phyloP scores from a whole-genome alignment of 2,888 invertebrate genomes.

The Endomychus coccineus region DNA sequence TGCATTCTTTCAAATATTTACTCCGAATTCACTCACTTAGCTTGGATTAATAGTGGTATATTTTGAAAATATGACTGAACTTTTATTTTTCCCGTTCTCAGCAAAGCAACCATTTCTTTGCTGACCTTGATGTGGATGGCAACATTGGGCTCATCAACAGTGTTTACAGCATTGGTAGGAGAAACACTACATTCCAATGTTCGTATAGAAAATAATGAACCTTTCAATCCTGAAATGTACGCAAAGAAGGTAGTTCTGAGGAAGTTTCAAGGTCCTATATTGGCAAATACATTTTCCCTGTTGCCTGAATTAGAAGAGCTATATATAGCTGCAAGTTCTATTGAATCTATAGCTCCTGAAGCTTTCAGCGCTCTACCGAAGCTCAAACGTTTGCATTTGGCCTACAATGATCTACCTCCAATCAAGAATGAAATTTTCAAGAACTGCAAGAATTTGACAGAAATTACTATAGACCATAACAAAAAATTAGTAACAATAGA shows the following conservation, averaged over 20 bases:
- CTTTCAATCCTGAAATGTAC: constrained; percentile 14
- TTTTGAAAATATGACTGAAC: no score
- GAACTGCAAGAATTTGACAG: constrained; percentile 8
- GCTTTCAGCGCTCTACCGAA: constrained; percentile 7
- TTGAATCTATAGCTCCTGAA: constrained; percentile 2
- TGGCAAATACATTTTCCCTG: constrained; percentile 6
- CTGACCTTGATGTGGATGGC: no score
- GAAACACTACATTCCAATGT: constrained; percentile 12
- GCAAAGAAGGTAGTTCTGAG: constrained; percentile 12
- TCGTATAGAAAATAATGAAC: not conserved
- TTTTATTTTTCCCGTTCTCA: no score
- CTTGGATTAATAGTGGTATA: no score
- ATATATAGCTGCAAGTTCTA: constrained; percentile 10
- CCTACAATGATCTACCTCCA: constrained; percentile 10
- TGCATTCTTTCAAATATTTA: no score
- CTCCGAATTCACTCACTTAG: no score
- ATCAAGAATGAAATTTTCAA: constrained; percentile 8
- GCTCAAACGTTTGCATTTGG: constrained; percentile 10
- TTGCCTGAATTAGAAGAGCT: constrained; percentile 10
- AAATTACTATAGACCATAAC: constrained; percentile 8
- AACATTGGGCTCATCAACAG: no score
- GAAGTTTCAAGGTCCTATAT: constrained; percentile 6
- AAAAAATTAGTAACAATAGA: constrained; percentile 6
- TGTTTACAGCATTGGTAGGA: no score
- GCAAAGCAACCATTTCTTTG: no score